Base-by-base conservation (phyloP, 2,888 invertebrate species). In the Stratiomys singularior region DNA sequence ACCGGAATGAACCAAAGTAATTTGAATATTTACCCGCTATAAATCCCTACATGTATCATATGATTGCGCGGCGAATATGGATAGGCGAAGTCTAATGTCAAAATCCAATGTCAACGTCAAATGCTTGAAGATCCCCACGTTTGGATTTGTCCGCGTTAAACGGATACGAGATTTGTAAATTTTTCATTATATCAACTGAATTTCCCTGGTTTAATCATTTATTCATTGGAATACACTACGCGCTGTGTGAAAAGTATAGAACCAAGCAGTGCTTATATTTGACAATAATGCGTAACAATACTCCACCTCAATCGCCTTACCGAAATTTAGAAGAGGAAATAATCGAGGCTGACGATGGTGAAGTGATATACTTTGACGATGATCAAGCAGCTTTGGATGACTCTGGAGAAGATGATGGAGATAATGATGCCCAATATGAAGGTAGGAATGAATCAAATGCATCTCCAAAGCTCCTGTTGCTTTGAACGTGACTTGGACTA, bases 301-400 rank as follows among this genome's bases (percentile, higher is more conserved):
- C 87, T 30, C 87, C 87, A 44, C 87, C 87, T 13, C 84, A 83
- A 81, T 69, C 83, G 81, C 63, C 85, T 83, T 78, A 83, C n/a
- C 47, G 71, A 18, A 76, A 72, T 23, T 76, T 79, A 44, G 79
- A 79, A 1, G 84, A 84, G 56, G 80, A 80, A 37, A 64, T 80
- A 9, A 79, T 79, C 56, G 81, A 81, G 9, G 79, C 76, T 9
- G 82, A 82, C 30, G 82, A 82, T 28, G 83, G 82, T 15, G 83
- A 83, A 56, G 72, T 86, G 74, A 81, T 86, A 21, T 84, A 84
- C 47, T 84, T 88, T 1, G 84, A 83, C 1, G 86, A 87, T 27
- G 74, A 58, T 15, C 37, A 27, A 37, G 47, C 71, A 25, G 47
- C 23, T 5, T 15, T 37, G 18, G 44, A 67, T 18, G 37, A 9